Evolutionary conservation across 2,113 vertebrate genomes (phyloP).

Genomic region (Acinonyx jubatus): DNA sequence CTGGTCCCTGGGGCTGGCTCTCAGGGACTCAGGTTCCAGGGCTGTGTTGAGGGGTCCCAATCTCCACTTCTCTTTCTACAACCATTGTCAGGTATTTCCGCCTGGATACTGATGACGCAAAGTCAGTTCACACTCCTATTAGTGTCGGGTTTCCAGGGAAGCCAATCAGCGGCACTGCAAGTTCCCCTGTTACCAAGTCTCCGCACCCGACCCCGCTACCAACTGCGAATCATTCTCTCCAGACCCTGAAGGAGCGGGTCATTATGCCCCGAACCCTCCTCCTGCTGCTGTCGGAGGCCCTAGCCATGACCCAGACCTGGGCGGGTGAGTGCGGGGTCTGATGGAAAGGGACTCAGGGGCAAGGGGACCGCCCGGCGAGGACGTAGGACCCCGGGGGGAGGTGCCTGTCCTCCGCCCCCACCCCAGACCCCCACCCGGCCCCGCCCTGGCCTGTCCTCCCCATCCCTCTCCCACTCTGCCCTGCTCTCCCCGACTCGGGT

Average conservation of each 20-base stretch:
- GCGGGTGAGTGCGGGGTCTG: background rate
- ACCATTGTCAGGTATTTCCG: accelerated
- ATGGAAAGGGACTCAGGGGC: background rate
- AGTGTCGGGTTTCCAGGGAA: background rate
- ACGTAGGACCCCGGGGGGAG: background rate
- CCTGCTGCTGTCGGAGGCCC: background rate
- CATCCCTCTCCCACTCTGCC: too few species aligned
- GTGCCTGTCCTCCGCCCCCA: accelerated
- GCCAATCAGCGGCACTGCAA: background rate
- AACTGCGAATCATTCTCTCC: accelerated
- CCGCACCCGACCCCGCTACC: accelerated
- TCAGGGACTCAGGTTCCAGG: background rate
- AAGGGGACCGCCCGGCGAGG: background rate
- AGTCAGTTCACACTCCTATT: background rate
- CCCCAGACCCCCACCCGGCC: too few species aligned
- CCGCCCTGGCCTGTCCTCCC: accelerated
- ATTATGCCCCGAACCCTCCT: accelerated
- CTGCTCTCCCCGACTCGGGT: accelerated
- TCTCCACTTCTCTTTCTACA: background rate
- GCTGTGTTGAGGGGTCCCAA: too few species aligned
- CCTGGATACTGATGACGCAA: background rate
- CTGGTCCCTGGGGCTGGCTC: background rate
- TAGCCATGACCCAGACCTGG: background rate
- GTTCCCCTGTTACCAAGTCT: background rate
- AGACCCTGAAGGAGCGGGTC: accelerated